Evolutionary conservation across 2,888 invertebrate species (phyloP).

Genomic region (Scaptodrosophila latifasciaeformis): DNA sequence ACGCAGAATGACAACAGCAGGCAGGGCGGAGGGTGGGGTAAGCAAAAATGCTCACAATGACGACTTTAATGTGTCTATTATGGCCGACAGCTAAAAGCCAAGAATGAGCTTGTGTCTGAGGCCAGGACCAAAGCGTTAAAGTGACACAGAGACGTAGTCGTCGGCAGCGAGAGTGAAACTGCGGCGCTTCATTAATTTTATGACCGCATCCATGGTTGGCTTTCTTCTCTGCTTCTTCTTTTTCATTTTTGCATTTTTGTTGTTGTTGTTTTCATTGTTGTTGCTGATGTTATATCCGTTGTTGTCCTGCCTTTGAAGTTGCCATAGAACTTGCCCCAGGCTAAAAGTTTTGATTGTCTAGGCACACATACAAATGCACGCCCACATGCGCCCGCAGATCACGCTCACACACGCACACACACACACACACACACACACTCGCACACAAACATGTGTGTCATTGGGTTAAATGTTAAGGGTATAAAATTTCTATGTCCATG

Average conservation of each 20-base stretch:
- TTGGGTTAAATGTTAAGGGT: background rate
- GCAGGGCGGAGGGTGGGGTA: too few species aligned
- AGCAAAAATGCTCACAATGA: slow-evolving; percentile 10
- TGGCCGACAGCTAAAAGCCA: slow-evolving; percentile 44
- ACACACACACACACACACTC: too few species aligned
- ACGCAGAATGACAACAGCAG: slow-evolving; percentile 5
- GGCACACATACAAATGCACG: slow-evolving; percentile 41
- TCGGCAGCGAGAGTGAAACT: background rate
- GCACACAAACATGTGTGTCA: too few species aligned
- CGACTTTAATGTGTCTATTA: slow-evolving; percentile 59
- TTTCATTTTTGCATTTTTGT: slow-evolving; percentile 17
- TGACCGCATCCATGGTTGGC: slow-evolving; percentile 28
- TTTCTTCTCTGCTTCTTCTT: background rate
- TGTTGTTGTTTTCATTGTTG: slow-evolving; percentile 13
- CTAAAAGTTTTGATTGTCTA: slow-evolving; percentile 62
- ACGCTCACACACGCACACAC: too few species aligned
- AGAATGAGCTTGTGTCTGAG: background rate
- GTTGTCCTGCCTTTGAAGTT: slow-evolving; percentile 54
- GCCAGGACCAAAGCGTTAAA: too few species aligned
- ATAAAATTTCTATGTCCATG: background rate
- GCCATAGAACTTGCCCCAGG: slow-evolving; percentile 18
- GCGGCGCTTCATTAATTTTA: slow-evolving; percentile 65
- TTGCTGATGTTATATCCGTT: slow-evolving; percentile 1
- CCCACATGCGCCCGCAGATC: too few species aligned
- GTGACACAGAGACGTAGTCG: too few species aligned